Percentiles rank a stretch among this genome's conserved stretches.
Evolutionary conservation across 2,797 vertebrate genomes (phyloP).

Genomic region (Sebastes melanostomus): DNA sequence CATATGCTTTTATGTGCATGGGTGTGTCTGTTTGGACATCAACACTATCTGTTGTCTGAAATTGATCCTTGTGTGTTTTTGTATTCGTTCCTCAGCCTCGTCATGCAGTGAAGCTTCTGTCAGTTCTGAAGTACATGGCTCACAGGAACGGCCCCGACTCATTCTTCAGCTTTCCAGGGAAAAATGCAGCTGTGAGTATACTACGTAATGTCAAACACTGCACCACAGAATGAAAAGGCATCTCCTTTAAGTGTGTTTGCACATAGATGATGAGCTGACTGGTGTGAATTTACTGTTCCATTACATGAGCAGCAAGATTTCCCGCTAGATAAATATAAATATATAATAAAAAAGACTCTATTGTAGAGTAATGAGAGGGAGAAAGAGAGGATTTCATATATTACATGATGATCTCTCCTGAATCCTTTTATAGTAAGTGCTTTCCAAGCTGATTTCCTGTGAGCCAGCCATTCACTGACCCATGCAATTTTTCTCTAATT

Average conservation of each 20-base stretch:
- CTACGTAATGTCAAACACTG: no score
- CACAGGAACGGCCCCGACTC: conserved; percentile 95
- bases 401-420: background rate
- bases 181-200: conserved; percentile 94
- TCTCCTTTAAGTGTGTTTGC: background rate
- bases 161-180: conserved; percentile 98
- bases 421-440: background rate
- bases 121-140: conserved; percentile 95
- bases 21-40: background rate
- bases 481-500: conserved; percentile 9
- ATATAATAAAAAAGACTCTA: background rate
- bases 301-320: background rate
- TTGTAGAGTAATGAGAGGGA: background rate
- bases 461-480: conserved; percentile 2
- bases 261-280: background rate
- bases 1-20: background rate
- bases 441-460: conserved; percentile 6
- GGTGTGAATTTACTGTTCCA: background rate
- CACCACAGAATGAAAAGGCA: background rate
- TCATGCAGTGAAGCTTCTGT: conserved; percentile 95
- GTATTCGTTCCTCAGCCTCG: conserved; percentile 85
- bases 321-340: background rate
- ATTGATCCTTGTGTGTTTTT: background rate
- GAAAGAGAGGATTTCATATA: background rate
- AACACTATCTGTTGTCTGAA: background rate